Conservation (phyloP, 2,113 vertebrate genomes). For the Tenebrosternarchus preto region DNA sequence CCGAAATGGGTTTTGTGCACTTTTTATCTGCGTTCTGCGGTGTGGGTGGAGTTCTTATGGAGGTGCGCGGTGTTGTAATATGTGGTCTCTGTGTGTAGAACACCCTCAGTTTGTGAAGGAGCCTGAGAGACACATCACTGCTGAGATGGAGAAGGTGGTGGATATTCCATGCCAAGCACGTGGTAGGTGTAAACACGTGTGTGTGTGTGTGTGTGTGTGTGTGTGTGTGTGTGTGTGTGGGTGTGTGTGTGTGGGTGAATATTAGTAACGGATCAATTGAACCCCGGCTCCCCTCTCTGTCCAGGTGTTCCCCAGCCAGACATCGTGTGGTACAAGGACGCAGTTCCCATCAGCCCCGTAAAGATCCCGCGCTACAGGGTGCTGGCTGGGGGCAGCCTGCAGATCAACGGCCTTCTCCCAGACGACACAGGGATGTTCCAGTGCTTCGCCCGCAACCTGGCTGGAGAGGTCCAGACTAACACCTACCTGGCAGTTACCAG, state of each 20-base stretch:
- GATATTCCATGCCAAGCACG: conserved; percentile 92
- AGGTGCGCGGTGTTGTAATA: not conserved
- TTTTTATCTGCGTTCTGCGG: not conserved
- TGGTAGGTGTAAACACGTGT: conserved; percentile 33
- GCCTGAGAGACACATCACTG: conserved; percentile 90
- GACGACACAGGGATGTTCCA: conserved; percentile 98
- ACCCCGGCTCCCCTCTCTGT: conserved; percentile 34
- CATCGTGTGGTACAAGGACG: conserved; percentile 96
- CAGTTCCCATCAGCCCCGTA: conserved; percentile 79
- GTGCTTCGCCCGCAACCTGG: conserved; percentile 90
- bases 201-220: conserved; percentile 31
- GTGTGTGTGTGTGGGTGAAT: conserved; percentile 15
- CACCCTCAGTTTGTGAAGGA: conserved; percentile 91
- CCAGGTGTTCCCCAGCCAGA: conserved; percentile 88
- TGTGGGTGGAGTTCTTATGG: not conserved
- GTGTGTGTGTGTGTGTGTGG: not conserved
- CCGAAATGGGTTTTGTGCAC: no score
- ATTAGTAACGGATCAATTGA: conserved; percentile 18
- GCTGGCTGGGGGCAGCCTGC: conserved; percentile 83
- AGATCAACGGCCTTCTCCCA: conserved; percentile 90
- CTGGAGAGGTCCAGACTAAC: conserved; percentile 94
- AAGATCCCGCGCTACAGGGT: conserved; percentile 86
- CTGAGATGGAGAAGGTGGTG: conserved; percentile 97
- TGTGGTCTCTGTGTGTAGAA: conserved; percentile 73
- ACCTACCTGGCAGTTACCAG: conserved; percentile 97